Evolutionary conservation across 2,888 invertebrate genomes (phyloP).

Genomic region (Chrysolina oricalcia): DNA sequence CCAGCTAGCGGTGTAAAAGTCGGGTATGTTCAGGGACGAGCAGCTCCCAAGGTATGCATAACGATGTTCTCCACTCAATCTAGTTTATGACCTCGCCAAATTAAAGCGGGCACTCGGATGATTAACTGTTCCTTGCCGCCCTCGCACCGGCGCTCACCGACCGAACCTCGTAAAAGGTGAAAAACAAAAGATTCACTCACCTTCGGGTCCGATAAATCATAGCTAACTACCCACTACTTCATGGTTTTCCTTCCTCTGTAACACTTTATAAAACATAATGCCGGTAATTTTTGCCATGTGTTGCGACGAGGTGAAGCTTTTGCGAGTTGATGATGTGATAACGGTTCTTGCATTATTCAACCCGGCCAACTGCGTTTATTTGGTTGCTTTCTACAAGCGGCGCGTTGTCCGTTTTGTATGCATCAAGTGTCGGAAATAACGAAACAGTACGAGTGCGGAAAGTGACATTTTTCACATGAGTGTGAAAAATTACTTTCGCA

Average conservation of each 20-base stretch:
- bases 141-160: constrained; percentile 48
- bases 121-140: constrained; percentile 62
- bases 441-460: too few species aligned
- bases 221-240: constrained; percentile 53
- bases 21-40: constrained; percentile 50
- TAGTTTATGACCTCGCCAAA: constrained; percentile 68
- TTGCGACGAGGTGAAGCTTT: constrained; percentile 1
- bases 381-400: neutral
- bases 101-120: constrained; percentile 67
- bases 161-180: constrained; percentile 56
- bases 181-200: constrained; percentile 59
- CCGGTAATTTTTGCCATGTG: constrained; percentile 24
- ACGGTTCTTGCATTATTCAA: constrained; percentile 32
- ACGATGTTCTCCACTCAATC: constrained; percentile 67
- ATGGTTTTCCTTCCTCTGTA: constrained; percentile 38
- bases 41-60: constrained; percentile 67
- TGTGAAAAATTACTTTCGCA: too few species aligned
- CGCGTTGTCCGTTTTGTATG: too few species aligned
- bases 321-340: constrained; percentile 11
- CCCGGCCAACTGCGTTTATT: neutral
- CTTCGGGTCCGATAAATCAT: constrained; percentile 58
- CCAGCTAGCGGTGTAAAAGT: constrained; percentile 36
- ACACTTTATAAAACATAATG: constrained; percentile 35
- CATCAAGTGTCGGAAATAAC: too few species aligned
- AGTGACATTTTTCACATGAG: too few species aligned